Evolutionary conservation across 2,797 vertebrate genomes (phyloP), one percentile per base, ranked within the genome.

Genomic region (Malacoraja senta): DNA sequence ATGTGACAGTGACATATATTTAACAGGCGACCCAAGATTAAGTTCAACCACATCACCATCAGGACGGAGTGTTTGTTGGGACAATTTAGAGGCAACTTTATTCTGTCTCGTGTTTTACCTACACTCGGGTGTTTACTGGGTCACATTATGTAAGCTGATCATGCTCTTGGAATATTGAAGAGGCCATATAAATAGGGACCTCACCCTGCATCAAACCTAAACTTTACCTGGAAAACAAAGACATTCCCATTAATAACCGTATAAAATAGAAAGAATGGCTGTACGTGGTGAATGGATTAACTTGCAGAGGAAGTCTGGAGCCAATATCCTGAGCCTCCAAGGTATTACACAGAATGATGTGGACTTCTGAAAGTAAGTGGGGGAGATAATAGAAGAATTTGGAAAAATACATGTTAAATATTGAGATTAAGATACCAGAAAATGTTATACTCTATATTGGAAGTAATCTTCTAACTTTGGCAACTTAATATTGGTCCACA

Each of bases 311-410:
- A 12, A 76, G 90, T 53, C 71, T 92, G 38, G 24, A 92, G 38
- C 90, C 68, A 92, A 44, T 53, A 53, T 74, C n/a, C 90, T 53
- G 71, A 92, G 71, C 38, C 71, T 76, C 90, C 90, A 13, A 74
- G 65, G 35, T 53, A 26, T 38, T 53, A 35, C 19, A 91, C 21
- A 72, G 71, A 91, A 91, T 44, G 68, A 13, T 12, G 72, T 53
- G 38, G 24, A 76, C 71, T 29, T 92, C 90, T 26, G 71, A 44
- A 71, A 74, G n/a, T 38, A 53, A 24, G 38, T 72, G 90, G 90
- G 65, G 38, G 65, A 53, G 90, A 38, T 38, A 53, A 53, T 92
- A 26, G 71, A 74, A 74, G 19, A 72, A 29, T 6, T n/a, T 8
- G 38, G 71, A 53, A 68, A 91, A 44, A 26, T 74, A 53, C 13